Base-by-base conservation (phyloP, 2,797 vertebrate species). In the Zalophus californianus region DNA sequence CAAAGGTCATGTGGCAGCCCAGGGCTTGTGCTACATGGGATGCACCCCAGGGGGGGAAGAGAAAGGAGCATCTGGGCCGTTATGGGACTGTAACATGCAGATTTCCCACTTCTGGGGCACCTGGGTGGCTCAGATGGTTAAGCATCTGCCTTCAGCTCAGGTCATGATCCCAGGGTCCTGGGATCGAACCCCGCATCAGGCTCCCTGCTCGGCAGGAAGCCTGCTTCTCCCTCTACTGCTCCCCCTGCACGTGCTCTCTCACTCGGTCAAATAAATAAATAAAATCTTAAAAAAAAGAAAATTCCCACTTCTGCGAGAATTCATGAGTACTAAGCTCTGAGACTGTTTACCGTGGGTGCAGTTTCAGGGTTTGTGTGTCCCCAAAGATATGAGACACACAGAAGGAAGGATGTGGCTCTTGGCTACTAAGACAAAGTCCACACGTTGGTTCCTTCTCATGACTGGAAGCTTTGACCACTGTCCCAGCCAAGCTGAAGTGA, bases 1-100 rank as follows among this genome's bases (percentile, higher is more conserved):
- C 64, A 18, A n/a, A 32, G 52, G 35, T 41, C 88, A 10, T 1
- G 11, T 41, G 62, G 62, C 4, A 38, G 20, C 35, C 54, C 88
- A 12, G 62, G 48, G 13, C 15, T 15, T n/a, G 77, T 12, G 0
- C 50, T 4, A 3, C 5, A 0, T 4, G 20, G 62, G 27, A 52
- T 18, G 62, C 21, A 15, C 88, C 11, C 5, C 0, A 13, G 25
- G 62, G 2, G 2, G 5, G 62, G 35, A 5, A 0, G 62, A 90
- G 60, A 54, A 29, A 32, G 75, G 14, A 52, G n/a, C 75, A 8
- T n/a, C 35, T 0, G 18, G 14, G 60, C 10, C 14, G 35, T 77
- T 32, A 2, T 1, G 13, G 48, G 18, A 10, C 13, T 5, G 12
- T 7, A 16, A 35, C 9, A 1, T 20, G 3, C 75, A 44, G 35